These are phyloP conservation scores for Eciton burchellii DNA, from an alignment of 1,140 invertebrate genomes.

Conservation along the genomic window DNA sequence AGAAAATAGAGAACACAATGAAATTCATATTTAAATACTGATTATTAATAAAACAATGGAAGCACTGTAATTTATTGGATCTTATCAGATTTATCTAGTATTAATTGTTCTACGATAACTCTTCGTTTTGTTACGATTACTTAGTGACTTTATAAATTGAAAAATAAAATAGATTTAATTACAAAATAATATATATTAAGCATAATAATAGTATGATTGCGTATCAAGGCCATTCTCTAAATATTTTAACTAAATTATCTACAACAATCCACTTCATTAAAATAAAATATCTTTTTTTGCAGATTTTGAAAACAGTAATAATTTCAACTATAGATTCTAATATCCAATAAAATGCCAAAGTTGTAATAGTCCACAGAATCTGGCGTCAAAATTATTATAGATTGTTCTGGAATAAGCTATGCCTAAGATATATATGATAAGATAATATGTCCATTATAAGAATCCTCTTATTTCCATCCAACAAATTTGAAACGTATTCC, in stretches of 20 bases:
- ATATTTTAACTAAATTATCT: conserved; percentile 44
- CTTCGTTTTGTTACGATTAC: conserved; percentile 22
- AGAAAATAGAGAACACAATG: conserved; percentile 35
- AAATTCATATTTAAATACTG: conserved; percentile 61
- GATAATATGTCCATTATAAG: conserved; percentile 16
- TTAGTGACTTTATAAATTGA: conserved; percentile 41
- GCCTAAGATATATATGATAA: no score
- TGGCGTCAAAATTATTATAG: no score
- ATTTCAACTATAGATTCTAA: no score
- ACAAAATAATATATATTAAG: conserved; percentile 45
- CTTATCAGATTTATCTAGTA: conserved; percentile 20
- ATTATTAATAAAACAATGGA: conserved; percentile 63
- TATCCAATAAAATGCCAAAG: no score
- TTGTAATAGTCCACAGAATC: no score
- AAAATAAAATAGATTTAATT: conserved; percentile 44
- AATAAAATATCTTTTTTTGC: conserved; percentile 35
- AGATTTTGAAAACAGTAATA: not conserved
- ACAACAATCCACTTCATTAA: conserved; percentile 35
- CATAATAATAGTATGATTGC: conserved; percentile 31
- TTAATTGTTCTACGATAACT: conserved; percentile 19
- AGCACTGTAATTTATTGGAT: conserved; percentile 63
- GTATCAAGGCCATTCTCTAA: conserved; percentile 44
- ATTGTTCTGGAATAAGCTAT: not conserved
- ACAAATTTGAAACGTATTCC: conserved; percentile 49
- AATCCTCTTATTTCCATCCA: conserved; percentile 25